Evolutionary conservation across 1,140 invertebrate genomes (phyloP), one percentile per base, ranked within the genome.

Genomic region (Macrobrachium nipponense): DNA sequence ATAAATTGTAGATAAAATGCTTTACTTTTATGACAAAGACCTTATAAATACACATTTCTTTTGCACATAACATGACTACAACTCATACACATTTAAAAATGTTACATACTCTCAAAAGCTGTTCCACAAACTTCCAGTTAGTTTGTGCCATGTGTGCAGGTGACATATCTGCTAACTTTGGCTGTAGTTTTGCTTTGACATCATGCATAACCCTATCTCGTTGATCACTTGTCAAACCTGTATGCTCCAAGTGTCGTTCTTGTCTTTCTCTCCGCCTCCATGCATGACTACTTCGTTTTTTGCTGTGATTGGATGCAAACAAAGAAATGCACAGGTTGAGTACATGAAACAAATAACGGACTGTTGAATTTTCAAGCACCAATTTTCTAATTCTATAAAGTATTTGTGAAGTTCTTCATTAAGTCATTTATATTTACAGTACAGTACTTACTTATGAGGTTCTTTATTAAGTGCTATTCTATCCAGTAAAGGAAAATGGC

Each of bases 101-200:
- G 27, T 11, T 36, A n/a, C 89, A 83, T 93, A 98, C 97, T 94
- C 97, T 97, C 18, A 99, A 92, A 87, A 99, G 93, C 90, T 98
- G 97, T 90, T 99, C 97, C 23, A 99, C 98, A 93, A 99, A 99
- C 64, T 96, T 97, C 95, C 97, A 98, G 92, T 99, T 99, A 18
- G 97, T 97, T 91, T 99, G 97, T n/a, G 97, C 97, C 89, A 98
- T 96, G n/a, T 96, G 92, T 8, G 96, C 95, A 8, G 95, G 95
- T 87, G 89, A 88, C 82, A 88, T 89, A 72, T 88, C 88, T 51
- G 87, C 80, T 20, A 89, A 72, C 76, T 89, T 87, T 10, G 88
- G 88, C 17, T 85, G 86, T 23, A 85, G 61, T 66, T 87, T 83
- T 8, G 86, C 64, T 77, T 87, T 87, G 43, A 86, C 88, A 73